Evolutionary conservation across 1,140 invertebrate species (phyloP).

Genomic region (Musca domestica): DNA sequence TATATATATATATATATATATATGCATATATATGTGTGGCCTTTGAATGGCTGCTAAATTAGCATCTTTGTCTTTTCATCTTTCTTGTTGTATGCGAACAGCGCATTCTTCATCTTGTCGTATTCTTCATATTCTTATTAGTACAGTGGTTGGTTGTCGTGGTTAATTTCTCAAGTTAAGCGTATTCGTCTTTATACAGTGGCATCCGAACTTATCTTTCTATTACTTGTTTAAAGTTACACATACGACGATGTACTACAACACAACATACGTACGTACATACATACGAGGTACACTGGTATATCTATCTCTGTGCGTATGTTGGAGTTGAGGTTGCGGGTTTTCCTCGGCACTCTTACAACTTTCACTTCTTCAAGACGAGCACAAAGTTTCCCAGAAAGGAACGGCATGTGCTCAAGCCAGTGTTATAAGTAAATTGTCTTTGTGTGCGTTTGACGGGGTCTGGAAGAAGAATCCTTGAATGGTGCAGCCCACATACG

Average conservation of each 20-base stretch:
- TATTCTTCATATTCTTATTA: constrained; percentile 7
- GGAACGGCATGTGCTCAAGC: constrained; percentile 1
- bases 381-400: neutral
- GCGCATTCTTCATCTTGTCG: neutral
- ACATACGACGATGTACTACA: no score
- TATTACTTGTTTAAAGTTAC: neutral
- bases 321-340: neutral
- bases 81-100: no score
- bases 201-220: neutral
- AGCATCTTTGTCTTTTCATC: constrained; percentile 17
- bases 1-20: no score
- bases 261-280: no score
- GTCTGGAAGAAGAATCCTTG: neutral
- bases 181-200: neutral
- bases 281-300: no score
- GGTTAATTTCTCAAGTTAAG: constrained; percentile 17
- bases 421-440: constrained; percentile 13
- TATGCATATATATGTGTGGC: neutral
- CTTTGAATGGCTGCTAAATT: constrained; percentile 21
- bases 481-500: no score
- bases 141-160: constrained; percentile 18
- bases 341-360: neutral
- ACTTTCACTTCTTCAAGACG: constrained; percentile 18
- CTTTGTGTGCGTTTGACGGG: neutral
- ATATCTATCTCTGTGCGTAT: neutral